Conservation (phyloP, 2,797 vertebrate genomes). For the Etheostoma nigrum region DNA sequence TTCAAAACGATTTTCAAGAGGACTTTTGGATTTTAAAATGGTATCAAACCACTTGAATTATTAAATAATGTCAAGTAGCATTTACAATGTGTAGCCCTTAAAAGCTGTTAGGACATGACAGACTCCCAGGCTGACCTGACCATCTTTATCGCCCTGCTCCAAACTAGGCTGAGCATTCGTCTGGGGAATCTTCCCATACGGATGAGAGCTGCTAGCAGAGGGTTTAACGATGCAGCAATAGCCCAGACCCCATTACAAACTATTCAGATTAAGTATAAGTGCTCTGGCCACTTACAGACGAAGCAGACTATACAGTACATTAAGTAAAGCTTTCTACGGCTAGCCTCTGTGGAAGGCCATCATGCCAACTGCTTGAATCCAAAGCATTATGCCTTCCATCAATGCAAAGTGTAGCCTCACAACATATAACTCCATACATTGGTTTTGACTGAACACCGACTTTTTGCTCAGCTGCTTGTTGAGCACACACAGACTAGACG, state of each 20-base stretch:
- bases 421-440: slow-evolving; percentile 28
- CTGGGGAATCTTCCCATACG: slow-evolving; percentile 1
- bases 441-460: slow-evolving; percentile 12
- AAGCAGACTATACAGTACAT: slow-evolving; percentile 40
- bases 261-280: slow-evolving; percentile 58
- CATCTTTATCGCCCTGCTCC: slow-evolving; percentile 17
- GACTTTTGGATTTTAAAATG: slow-evolving; percentile 43
- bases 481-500: slow-evolving; percentile 17
- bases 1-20: slow-evolving; percentile 34
- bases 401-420: slow-evolving; percentile 13
- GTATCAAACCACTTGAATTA: neutral
- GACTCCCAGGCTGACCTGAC: slow-evolving; percentile 9
- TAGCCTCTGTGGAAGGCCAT: neutral
- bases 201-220: slow-evolving; percentile 32
- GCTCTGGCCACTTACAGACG: slow-evolving; percentile 40
- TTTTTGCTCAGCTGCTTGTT: slow-evolving; percentile 27
- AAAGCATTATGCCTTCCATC: slow-evolving; percentile 30
- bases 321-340: slow-evolving; percentile 35
- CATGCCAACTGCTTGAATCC: slow-evolving; percentile 12
- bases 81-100: slow-evolving; percentile 28
- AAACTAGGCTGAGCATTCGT: slow-evolving; percentile 16
- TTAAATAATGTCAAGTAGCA: slow-evolving; percentile 6
- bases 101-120: slow-evolving; percentile 24
- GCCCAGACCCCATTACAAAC: slow-evolving; percentile 51
- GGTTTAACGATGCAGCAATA: slow-evolving; percentile 46